A percentile compares a stretch with the other conserved stretches of the same genome.
phyloP scores from a whole-genome alignment of 2,888 invertebrate genomes.

The Platynereis dumerilii region DNA sequence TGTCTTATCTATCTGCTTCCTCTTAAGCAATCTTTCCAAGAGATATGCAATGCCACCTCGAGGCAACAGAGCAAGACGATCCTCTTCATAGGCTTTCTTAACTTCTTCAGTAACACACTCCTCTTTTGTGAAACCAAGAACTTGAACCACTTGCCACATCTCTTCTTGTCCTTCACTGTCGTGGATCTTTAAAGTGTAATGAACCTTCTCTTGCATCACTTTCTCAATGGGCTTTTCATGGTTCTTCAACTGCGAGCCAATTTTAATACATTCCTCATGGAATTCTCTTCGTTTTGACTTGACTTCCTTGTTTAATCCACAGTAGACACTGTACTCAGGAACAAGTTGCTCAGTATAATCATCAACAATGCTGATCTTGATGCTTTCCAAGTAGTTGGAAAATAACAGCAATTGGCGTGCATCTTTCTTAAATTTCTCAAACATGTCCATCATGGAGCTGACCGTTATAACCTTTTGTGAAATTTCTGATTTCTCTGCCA shows the following conservation, averaged over 20 bases:
- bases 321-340: conserved; percentile 29
- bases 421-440: conserved; percentile 40
- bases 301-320: conserved; percentile 27
- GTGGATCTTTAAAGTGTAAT: conserved; percentile 20
- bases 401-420: conserved; percentile 47
- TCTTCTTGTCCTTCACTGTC: conserved; percentile 30
- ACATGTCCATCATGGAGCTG: conserved; percentile 33
- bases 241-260: conserved; percentile 5
- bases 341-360: conserved; percentile 17
- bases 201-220: conserved; percentile 7
- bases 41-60: conserved; percentile 34
- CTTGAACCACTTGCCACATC: conserved; percentile 42
- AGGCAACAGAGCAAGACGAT: conserved; percentile 27
- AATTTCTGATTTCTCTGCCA: conserved; percentile 45
- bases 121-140: conserved; percentile 39
- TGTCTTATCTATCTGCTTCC: conserved; percentile 11
- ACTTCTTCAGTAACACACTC: conserved; percentile 32
- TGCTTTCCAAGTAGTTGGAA: conserved; percentile 43
- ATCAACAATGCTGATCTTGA: conserved; percentile 38
- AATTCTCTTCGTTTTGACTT: conserved; percentile 9
- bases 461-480: conserved; percentile 31
- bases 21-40: conserved; percentile 25
- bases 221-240: neutral
- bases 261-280: conserved; percentile 8
- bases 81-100: neutral